These are phyloP conservation scores for Campopleginae sp. DNA, from an alignment of 2,888 invertebrate species.

Conservation along the genomic window DNA sequence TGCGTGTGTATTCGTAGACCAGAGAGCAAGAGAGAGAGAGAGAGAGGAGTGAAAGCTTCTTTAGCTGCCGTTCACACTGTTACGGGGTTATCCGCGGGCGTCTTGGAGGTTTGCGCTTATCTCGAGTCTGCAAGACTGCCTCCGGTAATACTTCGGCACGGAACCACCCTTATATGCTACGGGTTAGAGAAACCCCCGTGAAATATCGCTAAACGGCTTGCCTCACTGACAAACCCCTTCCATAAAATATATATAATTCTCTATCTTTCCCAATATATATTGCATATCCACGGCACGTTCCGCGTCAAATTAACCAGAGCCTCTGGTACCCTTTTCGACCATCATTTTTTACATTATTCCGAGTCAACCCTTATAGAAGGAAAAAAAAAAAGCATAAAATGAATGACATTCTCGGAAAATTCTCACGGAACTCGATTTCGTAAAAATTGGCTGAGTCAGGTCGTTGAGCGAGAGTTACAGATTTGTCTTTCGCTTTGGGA, in stretches of 20 bases:
- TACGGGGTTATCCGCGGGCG: slow-evolving; percentile 72
- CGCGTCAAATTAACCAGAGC: slow-evolving; percentile 5
- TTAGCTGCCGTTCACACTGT: slow-evolving; percentile 78
- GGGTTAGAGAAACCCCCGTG: slow-evolving; percentile 78
- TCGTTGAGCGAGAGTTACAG: not conserved
- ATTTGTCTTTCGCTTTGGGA: not conserved
- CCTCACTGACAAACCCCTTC: slow-evolving; percentile 61
- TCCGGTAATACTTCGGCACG: slow-evolving; percentile 80
- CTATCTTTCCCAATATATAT: slow-evolving; percentile 33
- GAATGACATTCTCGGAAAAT: not conserved
- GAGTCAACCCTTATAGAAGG: not conserved
- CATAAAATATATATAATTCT: slow-evolving; percentile 47
- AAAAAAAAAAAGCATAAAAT: not conserved
- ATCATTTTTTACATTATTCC: slow-evolving; percentile 5
- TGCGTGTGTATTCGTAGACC: not conserved
- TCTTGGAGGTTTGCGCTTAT: slow-evolving; percentile 77
- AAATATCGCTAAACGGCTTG: slow-evolving; percentile 82
- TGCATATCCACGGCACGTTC: slow-evolving; percentile 5
- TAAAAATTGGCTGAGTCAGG: not conserved
- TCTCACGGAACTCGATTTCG: not conserved
- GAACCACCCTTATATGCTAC: slow-evolving; percentile 69
- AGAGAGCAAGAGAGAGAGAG: slow-evolving; percentile 47
- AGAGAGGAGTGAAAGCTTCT: slow-evolving; percentile 70
- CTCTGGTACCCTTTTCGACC: slow-evolving; percentile 9
- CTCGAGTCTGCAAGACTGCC: slow-evolving; percentile 84